Conservation (phyloP, 2,113 vertebrate genomes). For the Serinus canaria region DNA sequence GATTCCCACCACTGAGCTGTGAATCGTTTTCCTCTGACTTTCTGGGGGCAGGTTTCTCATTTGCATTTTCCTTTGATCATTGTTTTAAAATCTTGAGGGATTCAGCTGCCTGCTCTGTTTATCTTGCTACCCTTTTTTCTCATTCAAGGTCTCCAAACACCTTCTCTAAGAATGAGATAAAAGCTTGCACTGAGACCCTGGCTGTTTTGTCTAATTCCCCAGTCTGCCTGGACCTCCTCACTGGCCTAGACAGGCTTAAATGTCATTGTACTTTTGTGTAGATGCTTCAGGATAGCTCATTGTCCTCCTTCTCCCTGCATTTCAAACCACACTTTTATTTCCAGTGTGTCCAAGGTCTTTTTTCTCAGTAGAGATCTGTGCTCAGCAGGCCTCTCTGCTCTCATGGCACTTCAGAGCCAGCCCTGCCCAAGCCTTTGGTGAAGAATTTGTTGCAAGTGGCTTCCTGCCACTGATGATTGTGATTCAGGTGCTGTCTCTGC, state of each 20-base stretch:
- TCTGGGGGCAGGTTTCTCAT: background rate
- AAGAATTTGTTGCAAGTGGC: background rate
- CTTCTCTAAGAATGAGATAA: slow-evolving; percentile 12
- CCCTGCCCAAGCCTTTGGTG: background rate
- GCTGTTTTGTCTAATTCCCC: background rate
- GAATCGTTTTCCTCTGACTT: background rate
- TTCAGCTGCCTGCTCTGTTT: slow-evolving; percentile 41
- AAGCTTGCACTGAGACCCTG: background rate
- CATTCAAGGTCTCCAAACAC: slow-evolving; percentile 18
- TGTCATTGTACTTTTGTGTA: background rate
- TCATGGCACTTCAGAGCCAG: background rate
- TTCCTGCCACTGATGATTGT: background rate
- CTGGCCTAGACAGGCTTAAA: background rate
- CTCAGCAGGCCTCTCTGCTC: background rate
- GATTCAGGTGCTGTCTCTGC: background rate
- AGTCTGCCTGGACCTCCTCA: background rate
- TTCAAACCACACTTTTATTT: background rate
- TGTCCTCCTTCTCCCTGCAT: background rate
- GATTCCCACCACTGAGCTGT: background rate
- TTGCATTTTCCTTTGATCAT: slow-evolving; percentile 42
- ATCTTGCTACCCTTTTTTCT: slow-evolving; percentile 32
- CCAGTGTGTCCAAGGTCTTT: background rate
- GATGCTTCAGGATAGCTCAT: background rate
- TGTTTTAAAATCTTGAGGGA: slow-evolving; percentile 28
- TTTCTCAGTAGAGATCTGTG: background rate